Percentiles rank a stretch among this genome's conserved stretches.
phyloP scores from a whole-genome alignment of 1,140 invertebrate species.

The Condylostylus longicornis region DNA sequence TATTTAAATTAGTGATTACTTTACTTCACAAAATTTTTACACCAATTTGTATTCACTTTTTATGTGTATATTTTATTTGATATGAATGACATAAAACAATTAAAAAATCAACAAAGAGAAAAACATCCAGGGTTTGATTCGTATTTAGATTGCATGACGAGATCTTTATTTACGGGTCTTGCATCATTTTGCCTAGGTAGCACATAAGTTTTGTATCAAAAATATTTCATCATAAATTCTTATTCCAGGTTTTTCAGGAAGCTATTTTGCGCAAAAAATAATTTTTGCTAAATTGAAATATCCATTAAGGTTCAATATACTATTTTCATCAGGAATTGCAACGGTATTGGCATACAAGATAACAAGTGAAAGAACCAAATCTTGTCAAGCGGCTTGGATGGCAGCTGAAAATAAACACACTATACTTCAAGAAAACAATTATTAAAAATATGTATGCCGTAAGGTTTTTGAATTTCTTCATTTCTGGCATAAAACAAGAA shows the following conservation, averaged over 20 bases:
- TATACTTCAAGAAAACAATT: slow-evolving; percentile 21
- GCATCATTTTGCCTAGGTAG: slow-evolving; percentile 34
- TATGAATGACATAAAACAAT: slow-evolving; percentile 30
- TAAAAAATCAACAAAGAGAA: slow-evolving; percentile 32
- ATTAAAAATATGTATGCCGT: slow-evolving; percentile 2
- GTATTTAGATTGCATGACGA: slow-evolving; percentile 39
- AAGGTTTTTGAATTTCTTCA: no score
- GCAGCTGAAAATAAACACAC: slow-evolving; percentile 35
- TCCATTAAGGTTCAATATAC: slow-evolving; percentile 26
- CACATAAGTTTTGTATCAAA: background rate
- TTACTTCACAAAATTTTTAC: no score
- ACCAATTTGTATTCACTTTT: no score
- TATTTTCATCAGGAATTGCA: slow-evolving; percentile 30
- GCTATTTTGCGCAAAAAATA: slow-evolving; percentile 32
- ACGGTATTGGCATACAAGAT: slow-evolving; percentile 27
- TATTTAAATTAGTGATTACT: no score
- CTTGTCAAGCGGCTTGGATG: slow-evolving; percentile 36
- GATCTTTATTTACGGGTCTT: slow-evolving; percentile 34
- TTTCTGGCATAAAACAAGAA: no score
- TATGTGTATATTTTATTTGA: no score
- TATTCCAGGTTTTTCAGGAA: slow-evolving; percentile 31
- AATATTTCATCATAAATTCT: slow-evolving; percentile 15
- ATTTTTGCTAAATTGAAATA: slow-evolving; percentile 30
- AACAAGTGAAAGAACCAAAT: slow-evolving; percentile 29
- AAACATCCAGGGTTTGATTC: slow-evolving; percentile 36